Percentiles rank a stretch among this genome's conserved stretches.
phyloP scores from a whole-genome alignment of 1,140 invertebrate genomes.

The Drosophila elegans region DNA sequence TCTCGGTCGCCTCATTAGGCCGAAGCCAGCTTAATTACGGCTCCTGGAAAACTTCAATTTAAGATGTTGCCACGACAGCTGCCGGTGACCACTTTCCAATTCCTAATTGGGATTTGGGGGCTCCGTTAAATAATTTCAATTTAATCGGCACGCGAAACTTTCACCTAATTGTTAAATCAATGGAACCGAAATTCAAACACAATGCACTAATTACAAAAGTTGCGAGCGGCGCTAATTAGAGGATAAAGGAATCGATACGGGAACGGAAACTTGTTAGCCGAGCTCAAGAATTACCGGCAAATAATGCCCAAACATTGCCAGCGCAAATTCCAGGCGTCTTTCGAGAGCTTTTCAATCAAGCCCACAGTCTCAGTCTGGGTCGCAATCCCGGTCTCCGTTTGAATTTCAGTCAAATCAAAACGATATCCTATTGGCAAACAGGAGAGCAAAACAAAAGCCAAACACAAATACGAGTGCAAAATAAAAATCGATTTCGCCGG shows the following conservation, averaged over 20 bases:
- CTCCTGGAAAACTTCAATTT: conserved; percentile 30
- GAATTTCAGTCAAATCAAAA: conserved; percentile 31
- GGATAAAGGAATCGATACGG: conserved; percentile 34
- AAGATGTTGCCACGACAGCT: conserved; percentile 40
- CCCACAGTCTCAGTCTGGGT: conserved; percentile 16
- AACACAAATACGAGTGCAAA: conserved; percentile 52
- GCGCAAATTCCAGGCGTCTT: conserved; percentile 33
- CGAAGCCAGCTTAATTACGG: conserved; percentile 43
- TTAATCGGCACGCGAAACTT: conserved; percentile 39
- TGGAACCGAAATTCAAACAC: conserved; percentile 57
- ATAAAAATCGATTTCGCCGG: conserved; percentile 72
- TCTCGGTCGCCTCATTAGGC: conserved; percentile 26
- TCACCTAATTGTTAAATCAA: conserved; percentile 76
- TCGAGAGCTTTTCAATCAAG: conserved; percentile 46
- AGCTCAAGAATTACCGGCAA: conserved; percentile 2
- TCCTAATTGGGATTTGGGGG: conserved; percentile 46
- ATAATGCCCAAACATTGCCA: conserved; percentile 22
- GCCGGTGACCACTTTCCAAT: conserved; percentile 46
- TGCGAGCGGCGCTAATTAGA: conserved; percentile 51
- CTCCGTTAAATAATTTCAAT: conserved; percentile 39
- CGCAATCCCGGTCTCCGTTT: conserved; percentile 17
- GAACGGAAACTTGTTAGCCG: conserved; percentile 8
- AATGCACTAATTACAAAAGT: conserved; percentile 71
- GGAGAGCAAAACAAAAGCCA: conserved; percentile 51
- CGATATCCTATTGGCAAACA: conserved; percentile 36